Percentiles rank a stretch among this genome's conserved stretches.
phyloP scores from a whole-genome alignment of 1,140 invertebrate species.

The Euwallacea similis region DNA sequence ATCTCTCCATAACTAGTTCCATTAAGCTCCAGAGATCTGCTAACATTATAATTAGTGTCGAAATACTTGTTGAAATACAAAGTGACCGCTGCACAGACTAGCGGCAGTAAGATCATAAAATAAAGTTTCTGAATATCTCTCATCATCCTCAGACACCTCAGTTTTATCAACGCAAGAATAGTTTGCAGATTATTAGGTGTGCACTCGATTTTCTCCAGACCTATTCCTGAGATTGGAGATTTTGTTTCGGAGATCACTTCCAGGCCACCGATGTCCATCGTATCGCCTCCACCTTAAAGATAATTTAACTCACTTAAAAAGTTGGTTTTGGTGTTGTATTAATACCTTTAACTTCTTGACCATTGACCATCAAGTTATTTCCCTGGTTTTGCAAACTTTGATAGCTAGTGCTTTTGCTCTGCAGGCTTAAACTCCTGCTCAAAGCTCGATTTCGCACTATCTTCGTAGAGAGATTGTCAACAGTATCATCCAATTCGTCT shows the following conservation, averaged over 20 bases:
- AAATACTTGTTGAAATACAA: slow-evolving; percentile 67
- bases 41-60: slow-evolving; percentile 63
- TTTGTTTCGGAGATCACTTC: slow-evolving; percentile 49
- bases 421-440: slow-evolving; percentile 68
- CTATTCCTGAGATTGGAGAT: slow-evolving; percentile 54
- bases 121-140: slow-evolving; percentile 63
- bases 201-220: slow-evolving; percentile 59
- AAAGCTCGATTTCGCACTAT: slow-evolving; percentile 70
- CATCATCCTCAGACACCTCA: slow-evolving; percentile 59
- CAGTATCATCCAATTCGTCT: slow-evolving; percentile 60
- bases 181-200: slow-evolving; percentile 58
- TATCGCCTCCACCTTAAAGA: slow-evolving; percentile 40
- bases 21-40: slow-evolving; percentile 59
- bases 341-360: slow-evolving; percentile 41
- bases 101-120: slow-evolving; percentile 63
- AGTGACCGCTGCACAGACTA: slow-evolving; percentile 67
- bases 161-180: slow-evolving; percentile 58
- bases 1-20: slow-evolving; percentile 57
- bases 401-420: slow-evolving; percentile 73
- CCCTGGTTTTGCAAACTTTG: slow-evolving; percentile 71
- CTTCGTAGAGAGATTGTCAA: slow-evolving; percentile 73
- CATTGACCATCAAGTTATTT: slow-evolving; percentile 40
- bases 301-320: background rate
- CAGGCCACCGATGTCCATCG: slow-evolving; percentile 43
- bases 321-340: background rate